These are phyloP conservation scores for Himalopsyche japonica DNA, from an alignment of 2,888 invertebrate species.

Conservation along the genomic window DNA sequence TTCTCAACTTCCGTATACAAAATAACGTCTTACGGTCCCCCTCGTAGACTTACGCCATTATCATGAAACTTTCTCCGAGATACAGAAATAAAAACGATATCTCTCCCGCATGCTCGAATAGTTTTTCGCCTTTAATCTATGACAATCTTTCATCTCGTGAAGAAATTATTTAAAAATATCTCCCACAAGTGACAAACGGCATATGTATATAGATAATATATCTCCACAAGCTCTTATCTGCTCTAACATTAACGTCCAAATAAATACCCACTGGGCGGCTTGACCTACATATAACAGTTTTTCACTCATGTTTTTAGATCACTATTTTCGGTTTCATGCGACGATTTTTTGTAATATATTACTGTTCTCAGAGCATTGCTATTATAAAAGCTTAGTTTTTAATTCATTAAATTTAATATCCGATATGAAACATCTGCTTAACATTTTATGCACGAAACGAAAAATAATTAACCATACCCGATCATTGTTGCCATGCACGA, in stretches of 20 bases:
- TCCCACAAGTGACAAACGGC: not conserved
- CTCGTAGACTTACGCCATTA: not conserved
- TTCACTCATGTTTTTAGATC: not conserved
- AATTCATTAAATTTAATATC: too few relatives aligned
- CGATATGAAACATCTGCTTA: too few relatives aligned
- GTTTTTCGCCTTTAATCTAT: not conserved
- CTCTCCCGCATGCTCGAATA: not conserved
- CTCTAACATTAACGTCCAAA: not conserved
- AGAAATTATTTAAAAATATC: not conserved
- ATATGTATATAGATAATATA: not conserved
- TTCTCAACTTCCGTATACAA: not conserved
- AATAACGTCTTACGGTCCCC: not conserved
- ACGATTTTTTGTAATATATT: not conserved
- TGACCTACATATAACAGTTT: not conserved
- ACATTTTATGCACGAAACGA: too few relatives aligned
- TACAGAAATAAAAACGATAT: not conserved
- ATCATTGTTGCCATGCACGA: too few relatives aligned
- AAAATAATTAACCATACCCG: too few relatives aligned
- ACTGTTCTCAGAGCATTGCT: not conserved
- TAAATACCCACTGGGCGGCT: not conserved
- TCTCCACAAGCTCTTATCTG: not conserved
- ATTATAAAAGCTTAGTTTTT: too few relatives aligned
- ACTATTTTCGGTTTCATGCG: not conserved
- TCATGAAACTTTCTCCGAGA: not conserved
- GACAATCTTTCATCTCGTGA: not conserved